phyloP scores from a whole-genome alignment of 2,797 vertebrate species.

The Scolopax bukidnonensis region DNA sequence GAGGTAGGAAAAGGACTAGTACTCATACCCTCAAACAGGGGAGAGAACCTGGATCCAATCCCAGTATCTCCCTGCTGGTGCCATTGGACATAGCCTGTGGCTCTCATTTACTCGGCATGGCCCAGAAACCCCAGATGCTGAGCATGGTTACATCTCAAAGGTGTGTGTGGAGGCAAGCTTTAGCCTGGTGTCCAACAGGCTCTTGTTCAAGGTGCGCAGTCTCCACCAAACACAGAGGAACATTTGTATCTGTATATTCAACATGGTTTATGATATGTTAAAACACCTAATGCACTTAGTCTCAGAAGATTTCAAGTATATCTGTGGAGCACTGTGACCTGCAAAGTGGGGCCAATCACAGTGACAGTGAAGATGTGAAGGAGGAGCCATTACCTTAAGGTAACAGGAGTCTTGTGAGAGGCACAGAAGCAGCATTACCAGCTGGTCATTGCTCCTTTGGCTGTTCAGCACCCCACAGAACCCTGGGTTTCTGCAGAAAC shows the following conservation, averaged over 20 bases:
- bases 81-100: neutral
- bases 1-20: neutral
- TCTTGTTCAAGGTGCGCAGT: neutral
- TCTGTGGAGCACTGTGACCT: neutral
- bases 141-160: rapidly evolving
- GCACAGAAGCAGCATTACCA: neutral
- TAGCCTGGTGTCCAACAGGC: neutral
- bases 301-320: neutral
- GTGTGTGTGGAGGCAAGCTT: neutral
- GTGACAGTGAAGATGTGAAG: neutral
- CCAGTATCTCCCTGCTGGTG: neutral
- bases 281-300: neutral
- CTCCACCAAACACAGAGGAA: neutral
- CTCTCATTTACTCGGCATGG: neutral
- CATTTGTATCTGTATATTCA: rapidly evolving
- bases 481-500: neutral
- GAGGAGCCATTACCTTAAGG: neutral
- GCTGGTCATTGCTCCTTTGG: neutral
- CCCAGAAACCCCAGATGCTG: neutral
- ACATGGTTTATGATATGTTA: rapidly evolving
- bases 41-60: neutral
- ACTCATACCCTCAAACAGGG: neutral
- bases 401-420: neutral
- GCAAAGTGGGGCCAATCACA: neutral
- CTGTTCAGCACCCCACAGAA: neutral